These are phyloP conservation scores for Semnornis frantzii DNA, from an alignment of 2,113 vertebrate species.

Conservation along the genomic window DNA sequence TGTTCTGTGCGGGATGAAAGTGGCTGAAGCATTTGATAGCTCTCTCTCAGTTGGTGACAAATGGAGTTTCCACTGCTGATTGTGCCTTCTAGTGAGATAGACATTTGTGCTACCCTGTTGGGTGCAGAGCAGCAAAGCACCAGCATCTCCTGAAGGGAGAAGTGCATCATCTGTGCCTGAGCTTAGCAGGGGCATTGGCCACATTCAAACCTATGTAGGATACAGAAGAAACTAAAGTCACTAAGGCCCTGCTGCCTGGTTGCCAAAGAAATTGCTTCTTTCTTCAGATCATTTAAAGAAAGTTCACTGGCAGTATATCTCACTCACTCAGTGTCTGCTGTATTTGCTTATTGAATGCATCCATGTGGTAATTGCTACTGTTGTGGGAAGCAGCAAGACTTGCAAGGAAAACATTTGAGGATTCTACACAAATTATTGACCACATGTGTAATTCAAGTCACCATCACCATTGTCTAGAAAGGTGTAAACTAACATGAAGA, in stretches of 20 bases:
- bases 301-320: background rate
- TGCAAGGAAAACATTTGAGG: background rate
- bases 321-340: background rate
- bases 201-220: background rate
- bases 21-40: background rate
- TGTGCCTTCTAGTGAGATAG: background rate
- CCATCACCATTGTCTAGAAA: background rate
- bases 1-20: background rate
- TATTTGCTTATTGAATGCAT: background rate
- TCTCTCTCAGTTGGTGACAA: background rate
- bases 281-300: background rate
- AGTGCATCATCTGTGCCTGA: conserved; percentile 13
- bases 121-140: background rate
- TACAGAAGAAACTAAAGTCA: conserved; percentile 34
- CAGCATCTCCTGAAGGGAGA: background rate
- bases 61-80: conserved; percentile 3
- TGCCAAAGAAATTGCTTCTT: conserved; percentile 1
- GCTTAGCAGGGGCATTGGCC: background rate
- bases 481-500: background rate
- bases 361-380: background rate
- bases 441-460: background rate
- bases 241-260: conserved; percentile 4
- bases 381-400: background rate
- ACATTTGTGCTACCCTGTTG: background rate
- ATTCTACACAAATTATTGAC: background rate